Base-by-base conservation (phyloP, 2,888 invertebrate genomes). In the Galerucella calmariensis region DNA sequence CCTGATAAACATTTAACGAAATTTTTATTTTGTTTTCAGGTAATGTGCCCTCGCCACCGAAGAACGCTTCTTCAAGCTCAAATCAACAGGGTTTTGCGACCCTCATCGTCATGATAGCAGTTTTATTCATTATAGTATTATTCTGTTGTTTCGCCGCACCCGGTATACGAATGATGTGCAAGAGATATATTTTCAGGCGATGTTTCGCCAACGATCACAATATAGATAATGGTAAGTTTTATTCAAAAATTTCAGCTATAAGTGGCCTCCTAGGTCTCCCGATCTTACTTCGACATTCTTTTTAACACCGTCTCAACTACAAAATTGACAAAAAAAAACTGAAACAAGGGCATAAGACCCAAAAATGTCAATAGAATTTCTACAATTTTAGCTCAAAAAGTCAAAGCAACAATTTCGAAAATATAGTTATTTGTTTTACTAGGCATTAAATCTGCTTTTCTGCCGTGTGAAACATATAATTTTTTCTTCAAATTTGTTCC, bases 141-240 rank as follows among this genome's bases (percentile, higher is more conserved):
- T 90, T 90, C 80, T 90, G 90, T 82, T 90, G 90, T 81, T 90
- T 90, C 87, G 90, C 90, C 1, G 90, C 90, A 1, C 90, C 90
- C 5, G 90, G 90, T 78, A 89, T 90, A 69, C 84, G 90, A 69
- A 87, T 88, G 11, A 85, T 89, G 68, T 90, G 90, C 81, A 84
- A 84, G 75, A 82, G 84, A 77, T 85, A 85, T 77, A 81, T 87
- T 46, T 87, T 89, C 82, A 87, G 88, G 76, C 87, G 88, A 76
- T 89, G 89, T 79, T 85, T 86, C 2, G 84, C 88, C 69, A 88
- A 88, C 76, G 88, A 88, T 81, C 87, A 88, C 1, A 87, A 87
- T 67, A 75, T 79, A 68, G 84, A 85, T 73, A 84, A 83, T 72
- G 85, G 86, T 86, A 75, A 79, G 79, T 61, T n/a, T 27, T 16